These are phyloP conservation scores for Clarias magur DNA, from an alignment of 2,113 vertebrate species.

Conservation along the genomic window DNA sequence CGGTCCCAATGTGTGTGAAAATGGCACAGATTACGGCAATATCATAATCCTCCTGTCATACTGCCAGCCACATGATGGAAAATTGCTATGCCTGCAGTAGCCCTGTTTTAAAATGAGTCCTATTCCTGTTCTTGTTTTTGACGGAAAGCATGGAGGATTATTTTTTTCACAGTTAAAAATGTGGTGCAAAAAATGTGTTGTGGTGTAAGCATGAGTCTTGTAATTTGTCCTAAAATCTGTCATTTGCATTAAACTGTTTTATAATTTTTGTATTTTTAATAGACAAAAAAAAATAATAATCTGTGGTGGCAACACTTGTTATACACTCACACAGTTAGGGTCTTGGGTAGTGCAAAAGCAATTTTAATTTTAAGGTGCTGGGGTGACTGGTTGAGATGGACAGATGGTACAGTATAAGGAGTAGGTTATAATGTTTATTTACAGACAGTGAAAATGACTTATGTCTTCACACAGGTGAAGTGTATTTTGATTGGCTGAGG, in stretches of 20 bases:
- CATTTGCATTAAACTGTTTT: neutral
- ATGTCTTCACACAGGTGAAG: no score
- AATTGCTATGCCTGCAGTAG: neutral
- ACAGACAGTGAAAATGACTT: no score
- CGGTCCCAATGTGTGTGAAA: neutral
- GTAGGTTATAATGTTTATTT: no score
- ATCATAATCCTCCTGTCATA: conserved; percentile 10
- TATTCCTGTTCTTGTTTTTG: neutral
- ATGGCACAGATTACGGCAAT: neutral
- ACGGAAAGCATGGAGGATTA: neutral
- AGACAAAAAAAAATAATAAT: neutral
- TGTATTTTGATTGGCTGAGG: no score
- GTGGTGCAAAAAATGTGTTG: neutral
- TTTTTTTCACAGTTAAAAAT: neutral
- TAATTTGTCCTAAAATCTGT: neutral
- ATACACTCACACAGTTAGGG: no score
- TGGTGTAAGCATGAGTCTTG: neutral
- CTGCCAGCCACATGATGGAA: neutral
- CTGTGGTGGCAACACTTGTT: neutral
- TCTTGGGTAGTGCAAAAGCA: no score
- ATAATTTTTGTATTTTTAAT: neutral
- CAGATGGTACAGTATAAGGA: no score
- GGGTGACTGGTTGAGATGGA: no score
- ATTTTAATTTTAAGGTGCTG: no score
- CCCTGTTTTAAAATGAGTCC: neutral